phyloP scores from a whole-genome alignment of 2,797 vertebrate genomes.

The Odontamblyopus lacepedii region DNA sequence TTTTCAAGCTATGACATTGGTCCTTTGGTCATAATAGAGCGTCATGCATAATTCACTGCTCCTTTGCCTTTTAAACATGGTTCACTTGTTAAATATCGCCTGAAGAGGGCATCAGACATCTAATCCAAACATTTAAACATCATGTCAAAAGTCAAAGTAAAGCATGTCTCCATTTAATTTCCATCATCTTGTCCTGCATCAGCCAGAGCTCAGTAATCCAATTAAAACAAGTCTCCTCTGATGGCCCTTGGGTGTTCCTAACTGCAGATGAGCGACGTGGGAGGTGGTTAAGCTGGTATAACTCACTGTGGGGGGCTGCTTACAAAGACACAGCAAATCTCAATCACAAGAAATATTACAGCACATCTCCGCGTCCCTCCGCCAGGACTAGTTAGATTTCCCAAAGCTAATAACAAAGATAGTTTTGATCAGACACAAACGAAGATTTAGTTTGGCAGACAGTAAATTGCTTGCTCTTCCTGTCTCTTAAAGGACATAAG shows the following conservation, averaged over 20 bases:
- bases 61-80: no score
- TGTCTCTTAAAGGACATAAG: constrained; percentile 28
- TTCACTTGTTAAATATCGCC: not conserved
- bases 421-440: constrained; percentile 37
- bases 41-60: no score
- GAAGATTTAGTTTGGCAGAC: constrained; percentile 22
- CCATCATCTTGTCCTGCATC: constrained; percentile 46
- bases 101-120: not conserved
- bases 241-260: constrained; percentile 30
- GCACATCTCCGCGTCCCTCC: constrained; percentile 47
- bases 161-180: constrained; percentile 34
- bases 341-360: constrained; percentile 56
- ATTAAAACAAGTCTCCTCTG: constrained; percentile 67
- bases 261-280: constrained; percentile 45
- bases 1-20: no score
- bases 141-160: not conserved
- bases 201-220: constrained; percentile 63
- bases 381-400: constrained; percentile 42
- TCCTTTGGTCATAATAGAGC: no score
- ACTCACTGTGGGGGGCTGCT: constrained; percentile 59
- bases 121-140: not conserved
- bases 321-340: constrained; percentile 51
- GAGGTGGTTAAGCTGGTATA: constrained; percentile 62
- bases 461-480: constrained; percentile 27
- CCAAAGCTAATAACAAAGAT: constrained; percentile 50